Conservation (phyloP, 2,797 vertebrate species). For the Hippocampus kuda region DNA sequence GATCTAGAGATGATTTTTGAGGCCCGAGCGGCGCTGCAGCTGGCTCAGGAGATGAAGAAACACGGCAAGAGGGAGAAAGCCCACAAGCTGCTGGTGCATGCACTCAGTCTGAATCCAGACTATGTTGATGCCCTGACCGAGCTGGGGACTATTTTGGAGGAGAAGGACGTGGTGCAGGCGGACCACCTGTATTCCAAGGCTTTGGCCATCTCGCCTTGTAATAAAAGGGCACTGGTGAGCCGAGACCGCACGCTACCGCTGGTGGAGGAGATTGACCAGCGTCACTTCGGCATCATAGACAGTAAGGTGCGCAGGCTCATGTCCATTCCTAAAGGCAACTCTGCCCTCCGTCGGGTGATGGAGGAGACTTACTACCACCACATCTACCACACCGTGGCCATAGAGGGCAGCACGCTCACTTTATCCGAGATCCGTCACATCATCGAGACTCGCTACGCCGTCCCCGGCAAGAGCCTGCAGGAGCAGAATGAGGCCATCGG, state of each 20-base stretch:
- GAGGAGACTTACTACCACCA: constrained; percentile 98
- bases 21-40: constrained; percentile 82
- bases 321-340: constrained; percentile 93
- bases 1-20: constrained; percentile 75
- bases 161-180: constrained; percentile 89
- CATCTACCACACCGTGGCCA: constrained; percentile 97
- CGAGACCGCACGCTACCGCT: constrained; percentile 85
- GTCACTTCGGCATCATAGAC: constrained; percentile 89
- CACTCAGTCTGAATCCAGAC: constrained; percentile 86
- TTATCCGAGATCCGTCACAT: constrained; percentile 94
- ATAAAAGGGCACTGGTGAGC: constrained; percentile 82
- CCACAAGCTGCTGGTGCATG: constrained; percentile 86
- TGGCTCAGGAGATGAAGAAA: constrained; percentile 91
- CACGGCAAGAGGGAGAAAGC: constrained; percentile 88
- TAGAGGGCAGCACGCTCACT: constrained; percentile 92
- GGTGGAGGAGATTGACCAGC: constrained; percentile 94
- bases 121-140: constrained; percentile 88
- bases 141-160: constrained; percentile 87
- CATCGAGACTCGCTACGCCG: constrained; percentile 89
- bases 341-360: constrained; percentile 86
- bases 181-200: constrained; percentile 92
- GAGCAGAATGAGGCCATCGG: constrained; percentile 97
- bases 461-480: constrained; percentile 86
- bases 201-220: constrained; percentile 78
- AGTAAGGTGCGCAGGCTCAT: constrained; percentile 88